Base-by-base conservation (phyloP, 2,113 vertebrate genomes). In the Panurus biarmicus region DNA sequence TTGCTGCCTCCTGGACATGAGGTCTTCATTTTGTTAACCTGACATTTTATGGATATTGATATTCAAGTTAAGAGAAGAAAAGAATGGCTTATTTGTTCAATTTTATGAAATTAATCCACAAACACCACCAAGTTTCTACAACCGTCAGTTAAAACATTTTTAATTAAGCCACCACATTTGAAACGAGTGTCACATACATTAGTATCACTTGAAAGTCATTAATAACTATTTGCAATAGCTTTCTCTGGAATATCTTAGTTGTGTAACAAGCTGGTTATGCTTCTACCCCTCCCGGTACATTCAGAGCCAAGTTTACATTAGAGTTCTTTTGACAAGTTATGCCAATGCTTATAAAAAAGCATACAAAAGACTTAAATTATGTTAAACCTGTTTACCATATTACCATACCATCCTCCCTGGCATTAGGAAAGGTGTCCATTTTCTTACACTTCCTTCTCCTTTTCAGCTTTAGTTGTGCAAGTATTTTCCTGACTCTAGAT, bases 81-180 rank as follows among this genome's bases (percentile, higher is more conserved):
- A 80, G 8, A 76, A 74, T 26, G 15, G 12, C 40, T 56, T 66
- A 42, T 36, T 76, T 70, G 24, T 51, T 80, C 60, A 48, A 91
- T 56, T 80, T 85, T 65, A 36, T 22, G 2, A 80, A 82, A 65
- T 38, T 29, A 87, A 92, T 40, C 38, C 1, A 14, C 8, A 93
- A 94, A 91, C 23, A 82, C 6, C 40, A 82, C 47, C n/a, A 78
- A 38, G 50, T 51, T 66, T 72, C 81, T 85, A 91, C 42, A 87
- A 51, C 12, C 0, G 0, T 62, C 51, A 67, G 76, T 95, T 94
- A 71, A 80, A 95, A 89, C 45, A 65, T 42, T 79, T 96, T 96
- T 95, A 95, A 96, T 96, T 56, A 95, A 91, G 65, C 25, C 75
- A 74, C 82, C 82, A 90, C 54, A 77, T 85, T 90, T 79, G 74